Evolutionary conservation across 2,888 invertebrate genomes (phyloP), one percentile per base, ranked within the genome.

Genomic region (Acanthosepion pharaonis): DNA sequence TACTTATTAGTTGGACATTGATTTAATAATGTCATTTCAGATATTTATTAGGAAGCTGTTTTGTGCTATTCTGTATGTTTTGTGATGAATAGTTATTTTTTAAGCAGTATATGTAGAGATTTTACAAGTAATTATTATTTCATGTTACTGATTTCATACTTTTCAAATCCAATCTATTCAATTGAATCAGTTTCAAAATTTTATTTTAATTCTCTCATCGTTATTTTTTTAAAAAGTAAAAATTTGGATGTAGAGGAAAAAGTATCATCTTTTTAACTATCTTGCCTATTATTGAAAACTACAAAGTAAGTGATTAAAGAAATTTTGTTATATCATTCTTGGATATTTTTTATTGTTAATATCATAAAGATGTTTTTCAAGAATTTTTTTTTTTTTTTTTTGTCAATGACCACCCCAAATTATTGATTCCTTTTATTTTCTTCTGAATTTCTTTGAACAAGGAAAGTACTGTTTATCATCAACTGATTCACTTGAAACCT

Each of bases 341-440:
- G 23, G 59, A 59, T 59, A 6, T 59, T 59, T 59, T 59, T 6
- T 11, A 78, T 78, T 78, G 78, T n/a, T 33, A 78, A 15, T 18
- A 15, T n/a, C 33, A 33, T 33, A 78, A 9, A 78, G 33, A 78
- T 64, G 64, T n/a, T 23, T 64, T 64, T 59, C 59, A 59, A 59
- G 28, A 28, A 28, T 4, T 23, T 59, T 59, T 23, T 23, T 59
- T 59, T 59, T n/a, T n/a, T n/a, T 20, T 55, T 55, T 78, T 15
- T 78, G n/a, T n/a, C 9, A 78, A 78, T 78, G 78, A n/a, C n/a
- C n/a, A 6, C 42, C 25, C 25, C 25, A 78, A 28, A 33, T 33
- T 78, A 78, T 78, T 78, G 78, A 78, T 78, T 78, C n/a, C 78
- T 78, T 78, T 64, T 64, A 64, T 64, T 64, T 78, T n/a, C 78